Evolutionary conservation across 2,113 vertebrate species (phyloP).

Genomic region (Passer domesticus): DNA sequence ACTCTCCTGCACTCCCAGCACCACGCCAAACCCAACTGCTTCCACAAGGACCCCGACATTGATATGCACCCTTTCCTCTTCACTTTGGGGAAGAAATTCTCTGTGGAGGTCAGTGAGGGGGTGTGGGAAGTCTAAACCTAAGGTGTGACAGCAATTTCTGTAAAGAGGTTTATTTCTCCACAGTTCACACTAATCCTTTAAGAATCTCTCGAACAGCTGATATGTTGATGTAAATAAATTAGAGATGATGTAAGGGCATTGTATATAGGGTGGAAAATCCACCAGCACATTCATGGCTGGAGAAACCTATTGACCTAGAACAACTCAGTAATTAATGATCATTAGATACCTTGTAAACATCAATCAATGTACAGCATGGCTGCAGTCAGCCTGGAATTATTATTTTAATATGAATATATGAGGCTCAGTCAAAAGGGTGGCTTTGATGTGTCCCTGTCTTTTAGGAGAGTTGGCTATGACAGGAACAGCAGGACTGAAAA

Average conservation of each 20-base stretch:
- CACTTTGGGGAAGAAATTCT: slow-evolving; percentile 71
- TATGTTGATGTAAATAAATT: neutral
- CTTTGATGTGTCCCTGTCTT: neutral
- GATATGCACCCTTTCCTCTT: slow-evolving; percentile 71
- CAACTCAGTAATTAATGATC: neutral
- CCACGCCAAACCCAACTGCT: slow-evolving; percentile 76
- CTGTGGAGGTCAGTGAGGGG: slow-evolving; percentile 74
- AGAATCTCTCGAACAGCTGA: neutral
- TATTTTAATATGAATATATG: neutral
- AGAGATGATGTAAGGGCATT: neutral
- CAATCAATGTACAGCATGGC: neutral
- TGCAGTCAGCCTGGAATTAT: neutral
- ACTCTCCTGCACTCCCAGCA: slow-evolving; percentile 73
- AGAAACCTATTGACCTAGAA: neutral
- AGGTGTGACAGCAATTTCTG: neutral
- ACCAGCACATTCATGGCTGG: neutral
- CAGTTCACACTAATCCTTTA: neutral
- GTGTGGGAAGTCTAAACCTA: neutral
- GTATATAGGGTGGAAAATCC: neutral
- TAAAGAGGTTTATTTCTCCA: neutral
- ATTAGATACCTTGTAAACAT: neutral
- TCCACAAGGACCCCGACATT: slow-evolving; percentile 75
- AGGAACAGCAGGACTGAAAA: neutral
- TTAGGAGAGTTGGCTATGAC: neutral
- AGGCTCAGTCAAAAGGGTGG: neutral